These are phyloP conservation scores for Caprella mutica DNA, from an alignment of 2,888 invertebrate species.

Conservation along the genomic window DNA sequence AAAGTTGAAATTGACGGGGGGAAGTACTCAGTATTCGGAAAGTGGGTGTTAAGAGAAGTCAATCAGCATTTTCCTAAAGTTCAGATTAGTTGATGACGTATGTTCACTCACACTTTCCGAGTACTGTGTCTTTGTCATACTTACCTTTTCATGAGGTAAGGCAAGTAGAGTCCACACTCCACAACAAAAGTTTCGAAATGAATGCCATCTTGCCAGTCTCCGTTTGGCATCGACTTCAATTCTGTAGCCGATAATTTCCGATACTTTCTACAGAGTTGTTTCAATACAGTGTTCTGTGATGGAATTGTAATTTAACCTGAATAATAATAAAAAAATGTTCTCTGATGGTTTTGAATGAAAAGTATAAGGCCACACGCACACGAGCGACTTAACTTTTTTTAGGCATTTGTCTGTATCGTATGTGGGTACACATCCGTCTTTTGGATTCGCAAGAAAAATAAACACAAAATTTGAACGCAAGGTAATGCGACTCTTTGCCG, in stretches of 20 bases:
- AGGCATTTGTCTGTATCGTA: no score
- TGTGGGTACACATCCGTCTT: no score
- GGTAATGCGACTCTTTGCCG: no score
- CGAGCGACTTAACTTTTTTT: no score
- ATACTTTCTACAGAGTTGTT: conserved; percentile 63
- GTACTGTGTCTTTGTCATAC: no score
- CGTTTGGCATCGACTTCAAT: conserved; percentile 44
- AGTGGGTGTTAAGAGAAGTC: no score
- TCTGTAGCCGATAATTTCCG: conserved; percentile 60
- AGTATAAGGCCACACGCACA: not conserved
- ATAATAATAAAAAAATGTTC: not conserved
- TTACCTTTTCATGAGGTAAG: conserved; percentile 62
- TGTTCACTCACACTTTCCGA: no score
- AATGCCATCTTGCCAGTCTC: conserved; percentile 69
- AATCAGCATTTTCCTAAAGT: no score
- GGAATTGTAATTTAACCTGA: not conserved
- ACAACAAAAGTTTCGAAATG: conserved; percentile 67
- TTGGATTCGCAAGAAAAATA: no score
- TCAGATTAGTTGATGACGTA: no score
- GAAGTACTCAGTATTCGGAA: not conserved
- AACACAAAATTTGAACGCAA: no score
- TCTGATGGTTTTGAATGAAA: not conserved
- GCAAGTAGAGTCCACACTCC: conserved; percentile 60
- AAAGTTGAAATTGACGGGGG: not conserved
- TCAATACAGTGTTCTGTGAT: conserved; percentile 60